These are phyloP conservation scores for Triplophysa bombifrons DNA, from an alignment of 2,797 vertebrate species.

Conservation along the genomic window DNA sequence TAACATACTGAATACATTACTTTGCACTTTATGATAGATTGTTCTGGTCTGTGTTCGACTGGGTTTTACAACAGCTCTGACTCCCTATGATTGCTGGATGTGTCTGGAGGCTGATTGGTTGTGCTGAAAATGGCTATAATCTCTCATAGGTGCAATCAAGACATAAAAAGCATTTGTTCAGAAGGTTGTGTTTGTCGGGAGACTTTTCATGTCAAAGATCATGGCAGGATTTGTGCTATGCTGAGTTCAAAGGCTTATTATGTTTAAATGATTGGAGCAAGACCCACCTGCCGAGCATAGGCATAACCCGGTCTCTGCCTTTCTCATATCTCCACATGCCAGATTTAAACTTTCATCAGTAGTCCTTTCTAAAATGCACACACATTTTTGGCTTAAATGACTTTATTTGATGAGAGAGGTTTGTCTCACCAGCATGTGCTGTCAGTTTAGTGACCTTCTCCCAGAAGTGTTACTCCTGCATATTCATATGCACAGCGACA, in stretches of 20 bases:
- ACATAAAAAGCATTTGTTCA: not conserved
- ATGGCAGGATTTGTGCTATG: not conserved
- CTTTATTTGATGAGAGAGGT: conserved; percentile 5
- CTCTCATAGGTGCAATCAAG: not conserved
- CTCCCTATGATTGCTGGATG: not conserved
- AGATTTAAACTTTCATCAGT: conserved; percentile 7
- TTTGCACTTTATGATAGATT: not conserved
- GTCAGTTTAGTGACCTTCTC: conserved; percentile 60
- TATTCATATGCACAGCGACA: conserved; percentile 63
- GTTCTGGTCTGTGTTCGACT: not conserved
- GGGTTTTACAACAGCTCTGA: not conserved
- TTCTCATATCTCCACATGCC: conserved; percentile 1
- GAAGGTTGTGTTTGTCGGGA: not conserved
- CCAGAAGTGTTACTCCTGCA: conserved; percentile 57
- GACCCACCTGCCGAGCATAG: conserved; percentile 22
- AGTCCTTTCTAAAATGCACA: conserved; percentile 23
- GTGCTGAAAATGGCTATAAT: not conserved
- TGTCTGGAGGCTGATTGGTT: not conserved
- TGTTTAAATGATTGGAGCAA: conserved; percentile 35
- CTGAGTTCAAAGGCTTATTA: conserved; percentile 21
- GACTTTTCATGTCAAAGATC: conserved; percentile 2
- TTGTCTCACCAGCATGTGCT: conserved; percentile 9
- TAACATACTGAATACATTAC: not conserved
- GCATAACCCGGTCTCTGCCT: not conserved
- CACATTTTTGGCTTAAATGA: conserved; percentile 1